A percentile compares a stretch with the other conserved stretches of the same genome.
phyloP scores from a whole-genome alignment of 2,888 invertebrate species.

The Cyclophora punctaria region DNA sequence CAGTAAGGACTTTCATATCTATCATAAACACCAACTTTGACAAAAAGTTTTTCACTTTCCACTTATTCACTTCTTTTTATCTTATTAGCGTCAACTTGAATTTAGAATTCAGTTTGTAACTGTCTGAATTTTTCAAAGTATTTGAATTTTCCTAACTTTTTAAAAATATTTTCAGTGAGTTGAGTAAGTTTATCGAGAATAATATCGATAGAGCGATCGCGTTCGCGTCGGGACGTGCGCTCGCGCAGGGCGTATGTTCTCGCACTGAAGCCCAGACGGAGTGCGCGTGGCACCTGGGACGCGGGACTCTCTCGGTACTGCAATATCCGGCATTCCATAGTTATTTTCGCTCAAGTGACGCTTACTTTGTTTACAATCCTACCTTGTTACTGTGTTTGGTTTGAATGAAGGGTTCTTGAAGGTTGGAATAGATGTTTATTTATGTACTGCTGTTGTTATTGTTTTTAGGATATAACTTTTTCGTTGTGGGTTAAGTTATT shows the following conservation, averaged over 20 bases:
- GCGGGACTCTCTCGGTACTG: constrained; percentile 36
- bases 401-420: constrained; percentile 25
- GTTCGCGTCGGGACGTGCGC: constrained; percentile 24
- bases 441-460: too few relatives aligned
- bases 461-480: too few relatives aligned
- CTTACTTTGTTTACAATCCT: constrained; percentile 59
- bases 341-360: constrained; percentile 58
- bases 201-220: constrained; percentile 35
- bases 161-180: background rate
- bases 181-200: constrained; percentile 32
- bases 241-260: constrained; percentile 21
- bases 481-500: too few relatives aligned
- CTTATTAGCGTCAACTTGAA: background rate
- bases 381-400: constrained; percentile 36
- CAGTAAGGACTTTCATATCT: constrained; percentile 62
- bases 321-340: constrained; percentile 71
- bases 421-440: constrained; percentile 6
- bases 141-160: background rate
- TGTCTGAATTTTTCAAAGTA: constrained; percentile 3
- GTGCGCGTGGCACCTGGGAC: constrained; percentile 30
- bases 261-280: constrained; percentile 25
- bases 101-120: background rate
- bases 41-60: constrained; percentile 16
- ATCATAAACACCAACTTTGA: constrained; percentile 10
- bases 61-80: constrained; percentile 15